Evolutionary conservation across 1,140 invertebrate species (phyloP).

Genomic region (Nilaparvata lugens): DNA sequence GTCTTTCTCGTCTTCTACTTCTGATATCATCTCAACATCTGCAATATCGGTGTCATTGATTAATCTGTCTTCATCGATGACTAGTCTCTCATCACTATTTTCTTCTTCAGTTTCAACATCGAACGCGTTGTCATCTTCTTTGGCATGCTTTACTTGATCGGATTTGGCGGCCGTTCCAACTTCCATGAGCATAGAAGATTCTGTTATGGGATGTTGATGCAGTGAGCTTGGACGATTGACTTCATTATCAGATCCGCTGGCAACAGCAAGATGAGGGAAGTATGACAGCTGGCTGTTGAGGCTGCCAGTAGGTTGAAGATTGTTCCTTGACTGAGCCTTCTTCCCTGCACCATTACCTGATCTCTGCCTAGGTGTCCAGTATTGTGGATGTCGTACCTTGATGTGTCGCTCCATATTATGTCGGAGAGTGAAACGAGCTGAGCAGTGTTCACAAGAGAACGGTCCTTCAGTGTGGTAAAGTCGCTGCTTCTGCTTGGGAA

Average conservation of each 20-base stretch:
- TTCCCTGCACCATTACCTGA: conserved; percentile 1
- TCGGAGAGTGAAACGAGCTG: conserved; percentile 76
- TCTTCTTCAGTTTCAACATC: conserved; percentile 38
- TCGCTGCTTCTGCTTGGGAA: conserved; percentile 84
- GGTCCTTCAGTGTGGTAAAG: conserved; percentile 84
- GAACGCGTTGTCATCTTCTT: conserved; percentile 1
- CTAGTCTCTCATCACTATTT: conserved; percentile 33
- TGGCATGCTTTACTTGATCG: conserved; percentile 67
- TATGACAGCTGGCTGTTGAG: neutral
- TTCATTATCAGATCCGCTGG: neutral
- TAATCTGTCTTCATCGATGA: conserved; percentile 49
- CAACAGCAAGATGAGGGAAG: neutral
- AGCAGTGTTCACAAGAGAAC: conserved; percentile 80
- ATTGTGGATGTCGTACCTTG: conserved; percentile 85
- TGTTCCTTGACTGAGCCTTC: neutral
- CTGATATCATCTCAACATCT: conserved; percentile 51
- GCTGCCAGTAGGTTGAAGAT: neutral
- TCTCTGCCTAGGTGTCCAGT: conserved; percentile 65
- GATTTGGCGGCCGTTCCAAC: conserved; percentile 38
- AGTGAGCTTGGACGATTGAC: neutral
- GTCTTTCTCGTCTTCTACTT: conserved; percentile 30
- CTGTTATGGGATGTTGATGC: neutral
- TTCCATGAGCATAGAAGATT: too few relatives aligned
- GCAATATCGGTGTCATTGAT: conserved; percentile 35
- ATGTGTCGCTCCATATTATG: conserved; percentile 92